phyloP scores from a whole-genome alignment of 1,140 invertebrate species.

The Calliopsis andreniformis region DNA sequence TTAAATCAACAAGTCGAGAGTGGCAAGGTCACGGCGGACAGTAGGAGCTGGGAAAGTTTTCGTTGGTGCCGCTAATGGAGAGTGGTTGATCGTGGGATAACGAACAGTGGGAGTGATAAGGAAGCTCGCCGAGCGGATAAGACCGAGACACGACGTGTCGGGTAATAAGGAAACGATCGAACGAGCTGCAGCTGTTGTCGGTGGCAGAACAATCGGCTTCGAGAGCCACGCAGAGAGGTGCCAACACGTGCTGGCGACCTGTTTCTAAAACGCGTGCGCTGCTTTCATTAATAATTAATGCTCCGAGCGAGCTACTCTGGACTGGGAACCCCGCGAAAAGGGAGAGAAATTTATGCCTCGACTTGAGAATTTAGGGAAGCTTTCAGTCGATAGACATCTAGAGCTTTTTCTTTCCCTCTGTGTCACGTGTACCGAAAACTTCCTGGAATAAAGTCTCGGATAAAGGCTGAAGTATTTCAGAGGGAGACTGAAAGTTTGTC shows the following conservation, averaged over 20 bases:
- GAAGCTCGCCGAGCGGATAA: neutral
- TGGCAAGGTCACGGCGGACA: slow-evolving; percentile 52
- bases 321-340: neutral
- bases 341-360: neutral
- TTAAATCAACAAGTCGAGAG: slow-evolving; percentile 67
- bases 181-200: neutral
- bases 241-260: slow-evolving; percentile 33
- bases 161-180: slow-evolving; percentile 16
- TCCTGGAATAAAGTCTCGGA: no score
- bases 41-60: slow-evolving; percentile 35
- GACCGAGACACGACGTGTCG: neutral
- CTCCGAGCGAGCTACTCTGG: neutral
- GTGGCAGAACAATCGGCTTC: slow-evolving; percentile 1
- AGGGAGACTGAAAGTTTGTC: no score
- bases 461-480: no score
- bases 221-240: slow-evolving; percentile 3
- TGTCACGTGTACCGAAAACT: slow-evolving; percentile 9
- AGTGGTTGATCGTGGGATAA: slow-evolving; percentile 12
- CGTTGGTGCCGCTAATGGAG: slow-evolving; percentile 39
- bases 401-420: neutral
- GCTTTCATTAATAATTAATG: slow-evolving; percentile 49
- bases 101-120: slow-evolving; percentile 13
- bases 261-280: slow-evolving; percentile 46
- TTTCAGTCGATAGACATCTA: neutral
- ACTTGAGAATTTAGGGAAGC: neutral